These are phyloP conservation scores for Urocolius indicus DNA, from an alignment of 2,113 vertebrate species.

Conservation along the genomic window DNA sequence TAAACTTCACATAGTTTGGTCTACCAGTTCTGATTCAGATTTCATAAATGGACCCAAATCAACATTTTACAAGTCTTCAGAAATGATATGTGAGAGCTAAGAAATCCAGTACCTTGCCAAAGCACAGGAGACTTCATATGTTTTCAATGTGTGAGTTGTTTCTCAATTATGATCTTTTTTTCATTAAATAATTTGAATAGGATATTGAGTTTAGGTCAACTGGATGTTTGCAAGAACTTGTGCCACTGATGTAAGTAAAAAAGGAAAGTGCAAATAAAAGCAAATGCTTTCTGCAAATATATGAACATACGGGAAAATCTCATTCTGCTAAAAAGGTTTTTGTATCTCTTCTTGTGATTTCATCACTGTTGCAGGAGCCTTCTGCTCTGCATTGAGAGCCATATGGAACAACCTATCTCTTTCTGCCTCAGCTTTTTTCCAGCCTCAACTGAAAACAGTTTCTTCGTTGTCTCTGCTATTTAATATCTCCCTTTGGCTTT, in stretches of 20 bases:
- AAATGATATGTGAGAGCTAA: neutral
- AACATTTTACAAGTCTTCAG: conserved; percentile 27
- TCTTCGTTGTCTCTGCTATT: neutral
- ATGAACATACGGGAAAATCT: conserved; percentile 43
- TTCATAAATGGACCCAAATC: conserved; percentile 25
- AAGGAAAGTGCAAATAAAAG: conserved; percentile 63
- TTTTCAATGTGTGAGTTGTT: neutral
- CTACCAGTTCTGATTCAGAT: conserved; percentile 50
- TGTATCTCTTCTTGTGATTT: conserved; percentile 35
- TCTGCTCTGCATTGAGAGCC: conserved; percentile 44
- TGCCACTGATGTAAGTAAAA: conserved; percentile 50
- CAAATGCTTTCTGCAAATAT: conserved; percentile 40
- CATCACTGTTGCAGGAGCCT: conserved; percentile 51
- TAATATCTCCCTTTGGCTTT: neutral
- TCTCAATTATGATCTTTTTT: neutral
- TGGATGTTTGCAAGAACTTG: conserved; percentile 31
- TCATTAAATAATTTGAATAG: neutral
- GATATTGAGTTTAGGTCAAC: conserved; percentile 28
- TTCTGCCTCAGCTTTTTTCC: conserved; percentile 40
- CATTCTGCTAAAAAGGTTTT: conserved; percentile 40
- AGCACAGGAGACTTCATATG: neutral
- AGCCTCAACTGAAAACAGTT: conserved; percentile 28
- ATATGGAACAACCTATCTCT: conserved; percentile 67
- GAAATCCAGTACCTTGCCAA: neutral
- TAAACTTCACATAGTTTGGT: conserved; percentile 21